Evolutionary conservation across 1,140 invertebrate genomes (phyloP).

Genomic region (Diabrotica undecimpunctata): DNA sequence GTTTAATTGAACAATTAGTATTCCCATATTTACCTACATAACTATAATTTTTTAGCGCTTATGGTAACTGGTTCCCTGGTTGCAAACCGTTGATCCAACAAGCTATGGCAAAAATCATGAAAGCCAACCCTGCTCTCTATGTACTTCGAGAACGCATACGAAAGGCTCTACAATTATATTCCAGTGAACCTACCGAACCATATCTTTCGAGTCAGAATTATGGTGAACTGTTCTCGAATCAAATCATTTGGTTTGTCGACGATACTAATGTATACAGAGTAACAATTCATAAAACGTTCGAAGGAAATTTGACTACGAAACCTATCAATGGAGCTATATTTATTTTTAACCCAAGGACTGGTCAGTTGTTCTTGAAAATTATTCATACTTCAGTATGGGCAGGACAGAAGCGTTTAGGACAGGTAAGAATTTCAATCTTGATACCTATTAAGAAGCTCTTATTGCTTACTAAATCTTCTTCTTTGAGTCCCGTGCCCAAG

Average conservation of each 20-base stretch:
- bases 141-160: slow-evolving; percentile 95
- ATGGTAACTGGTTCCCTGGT: slow-evolving; percentile 99
- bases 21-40: slow-evolving; percentile 4
- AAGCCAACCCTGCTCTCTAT: slow-evolving; percentile 98
- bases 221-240: slow-evolving; percentile 98
- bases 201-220: slow-evolving; percentile 99
- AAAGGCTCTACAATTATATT: slow-evolving; percentile 97
- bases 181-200: slow-evolving; percentile 98
- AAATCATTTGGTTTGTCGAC: slow-evolving; percentile 99
- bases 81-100: slow-evolving; percentile 98
- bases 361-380: slow-evolving; percentile 99
- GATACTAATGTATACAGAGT: slow-evolving; percentile 99
- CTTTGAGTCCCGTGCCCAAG: too few species aligned
- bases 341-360: slow-evolving; percentile 98
- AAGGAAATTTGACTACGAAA: slow-evolving; percentile 99
- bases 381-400: slow-evolving; percentile 99
- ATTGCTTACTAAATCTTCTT: too few species aligned
- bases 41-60: slow-evolving; percentile 66
- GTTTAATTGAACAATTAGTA: slow-evolving; percentile 9
- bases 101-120: slow-evolving; percentile 99
- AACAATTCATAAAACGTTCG: slow-evolving; percentile 99
- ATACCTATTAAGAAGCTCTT: not conserved
- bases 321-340: slow-evolving; percentile 99
- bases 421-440: slow-evolving; percentile 45
- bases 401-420: slow-evolving; percentile 89